phyloP scores from a whole-genome alignment of 2,113 vertebrate genomes.

The Grus americana region DNA sequence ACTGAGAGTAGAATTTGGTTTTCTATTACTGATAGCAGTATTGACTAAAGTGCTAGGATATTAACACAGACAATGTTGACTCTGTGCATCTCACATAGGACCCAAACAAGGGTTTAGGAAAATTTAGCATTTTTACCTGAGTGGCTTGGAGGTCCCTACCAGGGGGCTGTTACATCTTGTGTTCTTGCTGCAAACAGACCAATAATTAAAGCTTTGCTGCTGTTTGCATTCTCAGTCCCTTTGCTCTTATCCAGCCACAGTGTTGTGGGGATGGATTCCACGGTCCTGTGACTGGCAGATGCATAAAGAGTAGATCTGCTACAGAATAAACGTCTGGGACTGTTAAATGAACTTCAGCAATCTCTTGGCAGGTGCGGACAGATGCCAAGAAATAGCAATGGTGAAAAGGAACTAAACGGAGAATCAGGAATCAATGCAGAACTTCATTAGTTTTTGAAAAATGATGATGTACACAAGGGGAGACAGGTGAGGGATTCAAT shows the following conservation, averaged over 20 bases:
- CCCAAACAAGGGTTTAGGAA: constrained; percentile 28
- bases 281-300: not conserved
- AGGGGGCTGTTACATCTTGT: not conserved
- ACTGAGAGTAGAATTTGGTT: not conserved
- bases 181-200: not conserved
- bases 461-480: not conserved
- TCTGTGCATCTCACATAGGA: not conserved
- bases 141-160: constrained; percentile 12
- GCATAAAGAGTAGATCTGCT: not conserved
- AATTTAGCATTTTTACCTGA: constrained; percentile 52
- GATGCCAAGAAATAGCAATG: not conserved
- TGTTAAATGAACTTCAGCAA: not conserved
- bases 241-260: not conserved
- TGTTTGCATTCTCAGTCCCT: not conserved
- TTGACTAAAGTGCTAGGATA: not conserved
- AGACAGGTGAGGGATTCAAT: not conserved
- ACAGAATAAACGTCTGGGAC: not conserved
- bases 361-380: constrained; percentile 29
- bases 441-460: not conserved
- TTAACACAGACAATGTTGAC: not conserved
- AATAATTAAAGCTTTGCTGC: constrained; percentile 6
- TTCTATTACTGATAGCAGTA: not conserved
- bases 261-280: not conserved
- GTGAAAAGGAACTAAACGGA: not conserved
- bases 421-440: not conserved